Conservation (phyloP, 1,140 invertebrate genomes). For the Drosophila insularis region DNA sequence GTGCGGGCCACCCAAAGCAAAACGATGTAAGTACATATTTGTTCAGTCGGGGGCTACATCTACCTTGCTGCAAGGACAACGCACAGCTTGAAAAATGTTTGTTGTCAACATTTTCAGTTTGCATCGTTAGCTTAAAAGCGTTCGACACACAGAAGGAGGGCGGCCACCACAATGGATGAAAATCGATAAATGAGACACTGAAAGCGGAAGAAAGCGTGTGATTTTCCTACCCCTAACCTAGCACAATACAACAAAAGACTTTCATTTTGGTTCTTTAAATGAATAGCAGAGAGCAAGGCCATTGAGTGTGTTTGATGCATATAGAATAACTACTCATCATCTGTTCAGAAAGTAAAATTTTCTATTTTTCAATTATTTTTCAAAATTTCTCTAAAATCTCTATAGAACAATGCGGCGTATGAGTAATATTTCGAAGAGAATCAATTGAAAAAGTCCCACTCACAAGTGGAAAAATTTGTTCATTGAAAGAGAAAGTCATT, state of each 20-base stretch:
- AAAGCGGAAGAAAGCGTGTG: constrained; percentile 47
- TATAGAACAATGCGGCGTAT: background rate
- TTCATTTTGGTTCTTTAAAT: constrained; percentile 61
- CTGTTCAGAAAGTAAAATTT: background rate
- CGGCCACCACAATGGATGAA: constrained; percentile 60
- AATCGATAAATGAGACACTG: constrained; percentile 71
- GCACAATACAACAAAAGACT: constrained; percentile 50
- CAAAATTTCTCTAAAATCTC: background rate
- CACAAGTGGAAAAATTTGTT: background rate
- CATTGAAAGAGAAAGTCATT: background rate
- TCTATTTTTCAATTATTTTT: background rate
- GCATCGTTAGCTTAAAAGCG: constrained; percentile 80
- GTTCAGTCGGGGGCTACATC: constrained; percentile 63
- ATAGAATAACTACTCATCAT: constrained; percentile 25
- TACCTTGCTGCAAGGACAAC: constrained; percentile 59
- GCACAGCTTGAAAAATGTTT: constrained; percentile 81
- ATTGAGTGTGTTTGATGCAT: constrained; percentile 29
- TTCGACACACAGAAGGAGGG: constrained; percentile 28
- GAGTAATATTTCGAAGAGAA: background rate
- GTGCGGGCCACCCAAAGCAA: constrained; percentile 13
- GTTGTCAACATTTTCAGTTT: constrained; percentile 81
- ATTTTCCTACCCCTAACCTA: constrained; percentile 37
- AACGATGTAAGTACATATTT: constrained; percentile 50
- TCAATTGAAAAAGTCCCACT: too few relatives aligned
- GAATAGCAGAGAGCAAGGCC: constrained; percentile 47